Evolutionary conservation across 2,113 vertebrate species (phyloP).

Genomic region (Salvator merianae): DNA sequence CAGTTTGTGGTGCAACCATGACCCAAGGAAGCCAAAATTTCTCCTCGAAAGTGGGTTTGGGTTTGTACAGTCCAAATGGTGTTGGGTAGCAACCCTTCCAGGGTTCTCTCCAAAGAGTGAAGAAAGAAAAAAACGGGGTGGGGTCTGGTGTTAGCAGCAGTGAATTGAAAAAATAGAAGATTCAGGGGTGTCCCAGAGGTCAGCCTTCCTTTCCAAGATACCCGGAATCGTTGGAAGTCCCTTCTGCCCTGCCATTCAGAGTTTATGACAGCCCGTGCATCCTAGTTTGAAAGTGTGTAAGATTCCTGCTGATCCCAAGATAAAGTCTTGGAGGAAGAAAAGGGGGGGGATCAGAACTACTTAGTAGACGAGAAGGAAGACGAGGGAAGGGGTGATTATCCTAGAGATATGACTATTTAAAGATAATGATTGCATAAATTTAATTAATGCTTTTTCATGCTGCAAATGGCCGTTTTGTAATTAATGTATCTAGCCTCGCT

Average conservation of each 20-base stretch:
- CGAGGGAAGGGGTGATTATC: slow-evolving; percentile 79
- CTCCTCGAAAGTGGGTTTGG: too few species aligned
- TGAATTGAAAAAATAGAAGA: too few species aligned
- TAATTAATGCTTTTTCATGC: slow-evolving; percentile 99
- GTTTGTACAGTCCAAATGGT: too few species aligned
- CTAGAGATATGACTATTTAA: slow-evolving; percentile 99
- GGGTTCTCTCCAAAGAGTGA: too few species aligned
- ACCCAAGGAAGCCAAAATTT: too few species aligned
- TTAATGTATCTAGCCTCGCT: slow-evolving; percentile 85
- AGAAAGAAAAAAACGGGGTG: too few species aligned
- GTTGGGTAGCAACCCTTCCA: too few species aligned
- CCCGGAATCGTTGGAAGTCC: too few species aligned
- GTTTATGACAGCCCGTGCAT: slow-evolving; percentile 14
- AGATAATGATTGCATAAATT: slow-evolving; percentile 99
- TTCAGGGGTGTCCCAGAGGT: too few species aligned
- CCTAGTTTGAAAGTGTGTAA: slow-evolving; percentile 20
- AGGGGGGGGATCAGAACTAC: slow-evolving; percentile 69
- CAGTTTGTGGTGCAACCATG: too few species aligned
- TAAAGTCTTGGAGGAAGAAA: slow-evolving; percentile 44
- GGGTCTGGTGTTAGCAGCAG: too few species aligned
- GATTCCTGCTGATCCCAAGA: slow-evolving; percentile 62
- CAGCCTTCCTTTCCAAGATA: too few species aligned
- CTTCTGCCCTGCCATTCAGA: accelerated
- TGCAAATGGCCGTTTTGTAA: slow-evolving; percentile 90
- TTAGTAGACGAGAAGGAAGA: slow-evolving; percentile 63